Percentiles rank a stretch among this genome's conserved stretches.
Evolutionary conservation across 2,113 vertebrate genomes (phyloP).

Genomic region (Psilopsiagon aymara): DNA sequence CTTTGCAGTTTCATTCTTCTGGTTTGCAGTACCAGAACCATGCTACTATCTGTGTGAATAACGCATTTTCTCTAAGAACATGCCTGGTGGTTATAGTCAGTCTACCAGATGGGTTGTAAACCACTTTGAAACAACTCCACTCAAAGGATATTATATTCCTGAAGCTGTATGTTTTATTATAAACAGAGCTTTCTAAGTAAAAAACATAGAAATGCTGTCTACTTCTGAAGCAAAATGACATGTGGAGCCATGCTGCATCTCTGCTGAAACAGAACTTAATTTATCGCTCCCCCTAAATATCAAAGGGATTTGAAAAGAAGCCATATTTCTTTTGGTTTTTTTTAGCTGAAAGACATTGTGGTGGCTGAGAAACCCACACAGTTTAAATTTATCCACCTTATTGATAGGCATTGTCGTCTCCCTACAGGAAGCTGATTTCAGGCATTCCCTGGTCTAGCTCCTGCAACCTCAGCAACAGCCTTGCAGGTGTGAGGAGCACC

Average conservation of each 20-base stretch:
- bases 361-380: background rate
- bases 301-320: conserved; percentile 7
- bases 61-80: conserved; percentile 62
- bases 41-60: conserved; percentile 66
- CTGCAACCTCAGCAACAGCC: background rate
- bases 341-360: background rate
- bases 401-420: background rate
- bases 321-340: background rate
- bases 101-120: conserved; percentile 76
- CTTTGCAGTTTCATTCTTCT: conserved; percentile 23
- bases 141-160: conserved; percentile 48
- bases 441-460: background rate
- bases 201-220: conserved; percentile 29
- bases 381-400: background rate
- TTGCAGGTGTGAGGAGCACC: background rate
- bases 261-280: conserved; percentile 29
- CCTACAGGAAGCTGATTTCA: background rate
- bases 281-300: background rate
- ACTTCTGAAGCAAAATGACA: conserved; percentile 23
- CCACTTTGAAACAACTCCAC: conserved; percentile 71
- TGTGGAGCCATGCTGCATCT: background rate
- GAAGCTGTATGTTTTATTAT: conserved; percentile 56
- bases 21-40: conserved; percentile 53
- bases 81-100: conserved; percentile 44
- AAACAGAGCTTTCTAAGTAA: conserved; percentile 45